Evolutionary conservation across 1,140 invertebrate genomes (phyloP).

Genomic region (Nomia melanderi): DNA sequence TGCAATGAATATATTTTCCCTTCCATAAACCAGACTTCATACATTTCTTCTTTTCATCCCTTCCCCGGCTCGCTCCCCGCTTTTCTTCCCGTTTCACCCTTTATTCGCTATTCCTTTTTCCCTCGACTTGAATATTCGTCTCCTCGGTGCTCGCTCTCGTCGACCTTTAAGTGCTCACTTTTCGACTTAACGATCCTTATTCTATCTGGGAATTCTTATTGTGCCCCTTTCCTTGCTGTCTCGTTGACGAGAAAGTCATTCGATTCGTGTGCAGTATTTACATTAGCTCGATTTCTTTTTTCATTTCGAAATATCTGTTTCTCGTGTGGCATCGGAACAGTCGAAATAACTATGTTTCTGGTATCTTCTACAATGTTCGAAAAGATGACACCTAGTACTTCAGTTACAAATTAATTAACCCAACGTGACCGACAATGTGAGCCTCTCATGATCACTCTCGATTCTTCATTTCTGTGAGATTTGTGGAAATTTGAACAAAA

Average conservation of each 20-base stretch:
- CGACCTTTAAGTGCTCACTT: neutral
- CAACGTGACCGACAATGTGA: too few species aligned
- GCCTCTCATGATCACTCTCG: too few species aligned
- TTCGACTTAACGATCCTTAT: neutral
- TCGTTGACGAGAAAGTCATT: neutral
- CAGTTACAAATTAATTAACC: too few species aligned
- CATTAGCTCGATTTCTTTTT: too few species aligned
- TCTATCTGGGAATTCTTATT: neutral
- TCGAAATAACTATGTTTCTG: too few species aligned
- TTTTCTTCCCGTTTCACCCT: neutral
- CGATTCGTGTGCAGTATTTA: neutral
- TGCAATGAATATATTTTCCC: conserved; percentile 44
- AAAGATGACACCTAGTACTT: too few species aligned
- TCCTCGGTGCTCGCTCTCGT: neutral
- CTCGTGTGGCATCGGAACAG: too few species aligned
- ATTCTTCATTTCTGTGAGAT: too few species aligned
- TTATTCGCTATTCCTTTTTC: conserved; percentile 3
- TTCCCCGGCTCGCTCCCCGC: too few species aligned
- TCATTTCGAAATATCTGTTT: too few species aligned
- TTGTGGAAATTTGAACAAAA: too few species aligned
- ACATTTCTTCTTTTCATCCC: conserved; percentile 10
- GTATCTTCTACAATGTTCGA: too few species aligned
- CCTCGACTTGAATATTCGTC: conserved; percentile 3
- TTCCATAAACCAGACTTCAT: conserved; percentile 35
- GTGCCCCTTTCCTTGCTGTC: neutral